phyloP scores from a whole-genome alignment of 2,888 invertebrate genomes.

The Allophyes oxyacanthae region DNA sequence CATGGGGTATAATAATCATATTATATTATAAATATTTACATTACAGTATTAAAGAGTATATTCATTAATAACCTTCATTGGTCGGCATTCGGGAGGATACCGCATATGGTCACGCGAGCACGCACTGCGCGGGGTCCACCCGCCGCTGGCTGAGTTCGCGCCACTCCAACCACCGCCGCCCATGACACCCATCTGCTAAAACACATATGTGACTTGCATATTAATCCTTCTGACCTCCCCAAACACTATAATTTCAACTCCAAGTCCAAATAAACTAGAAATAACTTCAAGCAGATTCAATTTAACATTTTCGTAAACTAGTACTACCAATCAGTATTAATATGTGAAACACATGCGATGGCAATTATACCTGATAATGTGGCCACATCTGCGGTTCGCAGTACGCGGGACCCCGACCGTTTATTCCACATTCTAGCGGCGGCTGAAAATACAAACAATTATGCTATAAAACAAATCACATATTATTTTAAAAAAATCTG shows the following conservation, averaged over 20 bases:
- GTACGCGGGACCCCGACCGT: slow-evolving; percentile 76
- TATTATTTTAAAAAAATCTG: no score
- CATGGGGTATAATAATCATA: not conserved
- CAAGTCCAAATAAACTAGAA: no score
- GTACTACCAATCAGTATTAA: no score
- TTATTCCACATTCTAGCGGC: slow-evolving; percentile 82
- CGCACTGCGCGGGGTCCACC: slow-evolving; percentile 74
- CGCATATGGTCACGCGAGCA: slow-evolving; percentile 80
- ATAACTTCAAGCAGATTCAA: no score
- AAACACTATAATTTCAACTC: no score
- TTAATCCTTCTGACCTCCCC: no score
- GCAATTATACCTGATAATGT: slow-evolving; percentile 79
- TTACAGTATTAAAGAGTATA: slow-evolving; percentile 27
- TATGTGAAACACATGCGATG: no score
- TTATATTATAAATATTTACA: slow-evolving; percentile 15
- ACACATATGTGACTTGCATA: not conserved
- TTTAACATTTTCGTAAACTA: no score
- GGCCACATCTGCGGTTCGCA: slow-evolving; percentile 85
- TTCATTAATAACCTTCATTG: slow-evolving; percentile 74
- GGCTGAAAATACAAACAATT: slow-evolving; percentile 72
- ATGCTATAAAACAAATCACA: not conserved
- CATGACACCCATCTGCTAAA: slow-evolving; percentile 75
- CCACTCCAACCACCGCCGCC: slow-evolving; percentile 76
- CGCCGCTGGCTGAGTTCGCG: slow-evolving; percentile 65
- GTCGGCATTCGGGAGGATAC: slow-evolving; percentile 78